Percentiles rank a stretch among this genome's conserved stretches.
These are phyloP conservation scores for Odocoileus virginianus DNA, from an alignment of 2,113 vertebrate species.

Conservation along the genomic window DNA sequence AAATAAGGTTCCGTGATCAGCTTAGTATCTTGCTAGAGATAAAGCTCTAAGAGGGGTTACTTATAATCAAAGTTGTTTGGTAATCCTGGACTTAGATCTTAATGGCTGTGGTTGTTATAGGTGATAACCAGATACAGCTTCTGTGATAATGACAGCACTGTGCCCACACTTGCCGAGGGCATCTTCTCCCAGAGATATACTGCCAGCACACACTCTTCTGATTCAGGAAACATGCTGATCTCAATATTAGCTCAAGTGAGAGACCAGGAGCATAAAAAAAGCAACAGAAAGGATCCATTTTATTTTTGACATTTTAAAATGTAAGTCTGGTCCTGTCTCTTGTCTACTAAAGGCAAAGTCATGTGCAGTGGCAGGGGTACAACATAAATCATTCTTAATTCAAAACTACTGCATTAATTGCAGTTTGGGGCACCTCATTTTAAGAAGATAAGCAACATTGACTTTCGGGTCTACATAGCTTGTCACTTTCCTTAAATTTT, in stretches of 20 bases:
- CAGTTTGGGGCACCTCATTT: background rate
- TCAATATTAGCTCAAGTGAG: background rate
- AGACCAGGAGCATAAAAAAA: background rate
- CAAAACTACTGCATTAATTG: background rate
- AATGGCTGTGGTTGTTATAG: background rate
- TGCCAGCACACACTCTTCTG: background rate
- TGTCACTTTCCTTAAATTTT: background rate
- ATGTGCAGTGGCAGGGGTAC: background rate
- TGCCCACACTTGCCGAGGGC: background rate
- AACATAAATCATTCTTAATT: background rate
- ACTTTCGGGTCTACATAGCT: background rate
- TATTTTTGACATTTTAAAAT: background rate
- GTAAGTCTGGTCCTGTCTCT: background rate
- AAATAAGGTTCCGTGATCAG: background rate
- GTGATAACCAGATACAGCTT: background rate
- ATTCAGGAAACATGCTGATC: background rate
- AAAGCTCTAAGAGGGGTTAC: background rate
- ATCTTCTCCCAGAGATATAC: background rate
- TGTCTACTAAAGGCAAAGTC: background rate
- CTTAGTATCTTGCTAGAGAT: background rate
- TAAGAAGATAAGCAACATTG: background rate
- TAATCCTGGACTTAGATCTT: background rate
- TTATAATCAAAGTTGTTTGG: background rate
- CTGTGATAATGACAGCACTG: background rate
- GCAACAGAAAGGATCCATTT: background rate